A percentile compares a stretch with the other conserved stretches of the same genome.
phyloP scores from a whole-genome alignment of 2,888 invertebrate species.

The Trachelus tabidus region DNA sequence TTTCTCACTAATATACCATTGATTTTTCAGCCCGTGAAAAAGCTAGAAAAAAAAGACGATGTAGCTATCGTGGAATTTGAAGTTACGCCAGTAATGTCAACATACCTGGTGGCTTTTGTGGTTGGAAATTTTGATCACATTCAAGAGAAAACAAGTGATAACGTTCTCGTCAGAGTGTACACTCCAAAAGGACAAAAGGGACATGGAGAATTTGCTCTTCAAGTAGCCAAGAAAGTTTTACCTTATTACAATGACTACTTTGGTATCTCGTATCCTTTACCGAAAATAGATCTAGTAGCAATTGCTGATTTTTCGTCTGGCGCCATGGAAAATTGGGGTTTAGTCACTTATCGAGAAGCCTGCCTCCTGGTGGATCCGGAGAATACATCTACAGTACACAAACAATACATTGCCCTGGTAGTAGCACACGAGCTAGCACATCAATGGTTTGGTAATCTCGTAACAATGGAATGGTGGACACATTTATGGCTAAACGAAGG shows the following conservation, averaged over 20 bases:
- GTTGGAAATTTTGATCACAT: constrained; percentile 96
- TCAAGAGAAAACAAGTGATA: constrained; percentile 85
- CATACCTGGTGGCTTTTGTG: constrained; percentile 93
- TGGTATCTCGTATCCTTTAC: constrained; percentile 92
- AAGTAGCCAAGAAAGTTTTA: constrained; percentile 90
- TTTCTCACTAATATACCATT: not conserved
- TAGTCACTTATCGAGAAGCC: constrained; percentile 80
- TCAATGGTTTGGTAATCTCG: constrained; percentile 98
- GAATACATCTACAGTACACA: constrained; percentile 86
- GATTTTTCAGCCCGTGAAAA: constrained; percentile 67
- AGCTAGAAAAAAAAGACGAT: constrained; percentile 65
- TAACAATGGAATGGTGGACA: constrained; percentile 99
- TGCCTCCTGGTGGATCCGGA: constrained; percentile 90
- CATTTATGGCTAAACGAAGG: constrained; percentile 97
- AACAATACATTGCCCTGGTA: constrained; percentile 89
- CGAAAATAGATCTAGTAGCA: constrained; percentile 96
- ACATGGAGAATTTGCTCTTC: constrained; percentile 91
- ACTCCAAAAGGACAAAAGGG: constrained; percentile 92
- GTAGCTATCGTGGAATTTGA: constrained; percentile 76
- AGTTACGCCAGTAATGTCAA: constrained; percentile 93
- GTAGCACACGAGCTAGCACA: constrained; percentile 95
- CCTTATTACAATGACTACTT: constrained; percentile 97
- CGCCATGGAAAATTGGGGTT: constrained; percentile 99
- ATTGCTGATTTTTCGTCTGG: constrained; percentile 95
- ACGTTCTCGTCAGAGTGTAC: constrained; percentile 84